A percentile compares a stretch with the other conserved stretches of the same genome.
These are phyloP conservation scores for Ectemnius continuus DNA, from an alignment of 2,888 invertebrate genomes.

Conservation along the genomic window DNA sequence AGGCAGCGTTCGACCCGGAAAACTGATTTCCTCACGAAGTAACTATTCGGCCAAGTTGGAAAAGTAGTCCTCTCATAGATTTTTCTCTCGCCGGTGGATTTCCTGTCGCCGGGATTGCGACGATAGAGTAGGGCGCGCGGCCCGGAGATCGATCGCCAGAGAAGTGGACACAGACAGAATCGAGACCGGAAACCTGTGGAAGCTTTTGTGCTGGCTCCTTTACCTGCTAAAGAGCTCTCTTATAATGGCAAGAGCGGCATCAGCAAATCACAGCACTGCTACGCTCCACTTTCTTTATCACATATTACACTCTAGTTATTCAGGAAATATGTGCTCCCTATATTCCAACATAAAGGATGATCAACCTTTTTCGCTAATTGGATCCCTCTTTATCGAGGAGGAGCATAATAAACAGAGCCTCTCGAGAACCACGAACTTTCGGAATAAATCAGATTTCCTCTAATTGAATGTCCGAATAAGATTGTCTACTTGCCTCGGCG, in stretches of 20 bases:
- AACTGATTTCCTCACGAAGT: constrained; percentile 51
- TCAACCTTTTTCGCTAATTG: no score
- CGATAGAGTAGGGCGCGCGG: neutral
- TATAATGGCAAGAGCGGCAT: no score
- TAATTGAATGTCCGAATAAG: neutral
- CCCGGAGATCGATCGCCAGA: constrained; percentile 43
- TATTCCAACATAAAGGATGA: no score
- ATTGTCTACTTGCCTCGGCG: neutral
- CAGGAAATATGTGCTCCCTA: no score
- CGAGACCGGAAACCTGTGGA: constrained; percentile 26
- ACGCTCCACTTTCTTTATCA: no score
- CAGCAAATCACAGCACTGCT: no score
- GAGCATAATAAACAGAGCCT: no score
- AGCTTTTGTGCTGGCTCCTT: constrained; percentile 15
- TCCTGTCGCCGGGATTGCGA: constrained; percentile 14
- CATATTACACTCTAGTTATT: no score
- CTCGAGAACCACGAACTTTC: neutral
- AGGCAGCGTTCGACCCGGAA: constrained; percentile 38
- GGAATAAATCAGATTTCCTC: neutral
- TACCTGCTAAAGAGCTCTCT: no score
- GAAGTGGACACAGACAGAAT: constrained; percentile 23
- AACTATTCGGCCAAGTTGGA: constrained; percentile 33
- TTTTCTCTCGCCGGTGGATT: constrained; percentile 45
- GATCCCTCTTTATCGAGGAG: no score
- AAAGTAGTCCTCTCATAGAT: constrained; percentile 44